Percentiles rank a stretch among this genome's conserved stretches.
Conservation (phyloP, 2,888 invertebrate genomes). For the Folsomia candida region DNA sequence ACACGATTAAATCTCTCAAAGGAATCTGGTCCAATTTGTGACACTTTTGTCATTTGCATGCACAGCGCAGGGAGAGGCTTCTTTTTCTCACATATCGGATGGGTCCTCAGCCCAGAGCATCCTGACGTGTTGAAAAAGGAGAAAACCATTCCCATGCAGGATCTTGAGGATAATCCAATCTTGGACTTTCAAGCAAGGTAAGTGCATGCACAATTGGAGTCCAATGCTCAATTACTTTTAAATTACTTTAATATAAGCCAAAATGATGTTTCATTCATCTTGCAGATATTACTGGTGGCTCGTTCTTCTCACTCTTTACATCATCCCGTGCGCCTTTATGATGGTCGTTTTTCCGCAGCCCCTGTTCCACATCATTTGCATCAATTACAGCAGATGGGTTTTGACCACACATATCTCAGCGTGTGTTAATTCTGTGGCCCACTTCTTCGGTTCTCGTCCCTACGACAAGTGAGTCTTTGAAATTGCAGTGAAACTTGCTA, state of each 20-base stretch:
- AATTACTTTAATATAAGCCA: neutral
- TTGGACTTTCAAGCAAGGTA: conserved; percentile 1
- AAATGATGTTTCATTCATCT: too few species aligned
- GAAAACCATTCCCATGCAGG: neutral
- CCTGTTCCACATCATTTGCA: neutral
- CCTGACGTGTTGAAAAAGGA: neutral
- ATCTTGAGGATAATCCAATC: neutral
- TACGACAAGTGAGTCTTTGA: conserved; percentile 9
- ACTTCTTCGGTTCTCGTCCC: neutral
- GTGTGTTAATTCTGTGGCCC: conserved; percentile 4
- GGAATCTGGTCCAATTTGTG: too few species aligned
- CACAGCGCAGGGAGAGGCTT: conserved; percentile 66
- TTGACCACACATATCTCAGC: neutral
- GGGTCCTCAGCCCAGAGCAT: conserved; percentile 1
- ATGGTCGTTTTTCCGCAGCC: neutral
- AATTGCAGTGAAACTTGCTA: too few species aligned
- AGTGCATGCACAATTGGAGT: neutral
- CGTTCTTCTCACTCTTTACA: neutral
- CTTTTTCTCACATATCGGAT: neutral
- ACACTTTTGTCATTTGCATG: too few species aligned
- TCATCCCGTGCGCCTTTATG: neutral
- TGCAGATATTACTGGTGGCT: neutral
- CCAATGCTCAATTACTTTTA: neutral
- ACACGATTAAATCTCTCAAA: too few species aligned
- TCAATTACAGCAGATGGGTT: neutral